Conservation (phyloP, 2,797 vertebrate species). For the Notoglanidium macrostoma region DNA sequence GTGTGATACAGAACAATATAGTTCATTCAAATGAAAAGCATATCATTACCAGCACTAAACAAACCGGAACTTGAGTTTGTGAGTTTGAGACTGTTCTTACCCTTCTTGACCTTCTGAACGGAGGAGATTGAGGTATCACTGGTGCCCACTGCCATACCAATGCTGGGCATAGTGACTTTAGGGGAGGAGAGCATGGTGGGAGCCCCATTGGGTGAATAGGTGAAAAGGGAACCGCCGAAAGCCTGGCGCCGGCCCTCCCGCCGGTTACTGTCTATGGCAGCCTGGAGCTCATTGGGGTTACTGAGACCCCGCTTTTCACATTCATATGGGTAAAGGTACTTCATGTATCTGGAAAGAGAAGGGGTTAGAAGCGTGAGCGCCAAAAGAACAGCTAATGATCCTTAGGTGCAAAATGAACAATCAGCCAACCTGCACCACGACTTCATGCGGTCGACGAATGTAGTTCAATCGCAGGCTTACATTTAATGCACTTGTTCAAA, state of each 20-base stretch:
- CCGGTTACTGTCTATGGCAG: conserved; percentile 95
- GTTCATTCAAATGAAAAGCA: background rate
- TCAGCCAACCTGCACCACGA: background rate
- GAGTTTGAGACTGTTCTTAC: conserved; percentile 65
- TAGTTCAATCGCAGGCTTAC: background rate
- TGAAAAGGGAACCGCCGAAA: conserved; percentile 90
- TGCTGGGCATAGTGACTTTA: conserved; percentile 79
- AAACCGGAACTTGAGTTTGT: too few species aligned
- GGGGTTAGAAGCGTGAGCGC: background rate
- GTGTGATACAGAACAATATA: background rate
- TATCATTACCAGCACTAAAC: background rate
- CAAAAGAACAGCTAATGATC: background rate
- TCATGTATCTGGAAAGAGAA: conserved; percentile 87
- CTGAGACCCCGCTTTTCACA: conserved; percentile 93
- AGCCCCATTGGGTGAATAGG: conserved; percentile 89
- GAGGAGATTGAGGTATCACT: conserved; percentile 82
- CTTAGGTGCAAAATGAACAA: background rate
- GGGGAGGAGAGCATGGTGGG: conserved; percentile 89
- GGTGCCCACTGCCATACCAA: conserved; percentile 80
- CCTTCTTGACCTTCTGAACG: conserved; percentile 92
- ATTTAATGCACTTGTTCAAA: background rate
- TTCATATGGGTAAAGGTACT: conserved; percentile 97
- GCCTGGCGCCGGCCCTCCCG: conserved; percentile 91
- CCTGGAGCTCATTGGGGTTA: conserved; percentile 96
- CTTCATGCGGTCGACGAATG: background rate